Base-by-base conservation (phyloP, 2,888 invertebrate species). In the Muschampia plurimacula region DNA sequence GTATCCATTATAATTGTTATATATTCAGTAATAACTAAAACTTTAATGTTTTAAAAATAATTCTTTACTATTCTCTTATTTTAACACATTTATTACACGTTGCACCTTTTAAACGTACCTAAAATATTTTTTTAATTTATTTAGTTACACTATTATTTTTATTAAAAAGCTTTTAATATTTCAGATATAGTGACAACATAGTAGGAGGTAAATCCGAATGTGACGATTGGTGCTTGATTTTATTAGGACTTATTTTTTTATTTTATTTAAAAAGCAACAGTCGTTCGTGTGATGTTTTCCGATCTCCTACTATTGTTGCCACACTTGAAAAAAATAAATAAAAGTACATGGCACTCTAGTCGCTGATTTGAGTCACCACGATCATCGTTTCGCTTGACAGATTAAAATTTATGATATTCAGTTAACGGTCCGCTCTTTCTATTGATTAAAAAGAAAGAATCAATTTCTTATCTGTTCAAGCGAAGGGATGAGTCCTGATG, bases 341-440 rank as follows among this genome's bases (percentile, higher is more conserved):
- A 90, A 89, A 85, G 89, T 93, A 93, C 90, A 90, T 81, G 93
- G 92, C 89, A 91, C 86, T 85, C 91, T 89, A 84, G 93, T 88
- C 94, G 93, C 89, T 93, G 93, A 92, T 93, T 92, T 94, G 93
- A 92, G 83, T 86, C 92, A 91, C 92, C 93, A 93, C 93, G 85
- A 77, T 85, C 92, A 90, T 90, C 89, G 80, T 89, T 88, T 89
- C 91, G 90, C 91, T 92, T 88, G 82, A 84, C 89, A 88, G 87
- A 86, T 74, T 55, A 55, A 55, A n/a, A 63, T 69, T 80, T 79
- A 74, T 60, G 5, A n/a, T 36, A 60, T 12, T 60, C 9, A 13
- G 3, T 10, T 13, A 57, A 12, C 2, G 7, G 9, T 2, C 22
- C 15, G 4, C 32, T 41, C 12, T 44, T 63, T 63, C 63, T 63